Conservation (phyloP, 2,797 vertebrate genomes). For the Euphonia xanthogaster region DNA sequence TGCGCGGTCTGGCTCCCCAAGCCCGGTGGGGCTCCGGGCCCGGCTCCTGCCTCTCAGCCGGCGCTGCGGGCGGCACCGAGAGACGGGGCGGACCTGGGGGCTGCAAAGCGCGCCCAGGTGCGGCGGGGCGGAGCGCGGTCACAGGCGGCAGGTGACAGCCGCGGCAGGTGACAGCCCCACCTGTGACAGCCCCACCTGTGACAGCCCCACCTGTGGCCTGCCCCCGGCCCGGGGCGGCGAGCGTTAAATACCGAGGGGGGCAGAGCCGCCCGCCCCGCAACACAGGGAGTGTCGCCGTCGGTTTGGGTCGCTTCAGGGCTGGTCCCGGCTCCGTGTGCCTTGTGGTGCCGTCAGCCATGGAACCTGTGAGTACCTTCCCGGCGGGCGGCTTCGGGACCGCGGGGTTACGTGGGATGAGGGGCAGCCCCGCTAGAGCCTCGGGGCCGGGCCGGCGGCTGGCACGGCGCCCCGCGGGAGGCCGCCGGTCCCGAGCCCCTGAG, state of each 20-base stretch:
- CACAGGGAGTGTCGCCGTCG: accelerated
- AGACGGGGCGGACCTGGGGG: neutral
- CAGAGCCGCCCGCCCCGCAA: accelerated
- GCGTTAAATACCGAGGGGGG: neutral
- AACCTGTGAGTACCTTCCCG: neutral
- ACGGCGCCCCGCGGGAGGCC: accelerated
- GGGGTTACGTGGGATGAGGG: accelerated
- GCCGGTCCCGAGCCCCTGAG: neutral
- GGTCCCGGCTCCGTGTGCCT: too few species aligned
- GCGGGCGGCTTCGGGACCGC: neutral
- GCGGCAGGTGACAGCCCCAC: neutral
- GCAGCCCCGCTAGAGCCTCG: accelerated
- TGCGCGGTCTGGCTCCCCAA: accelerated
- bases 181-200: neutral
- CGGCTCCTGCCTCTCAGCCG: neutral
- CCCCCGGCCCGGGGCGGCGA: neutral
- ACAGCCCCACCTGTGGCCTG: neutral
- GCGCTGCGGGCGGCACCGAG: neutral
- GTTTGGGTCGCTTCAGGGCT: too few species aligned
- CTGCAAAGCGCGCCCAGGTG: constrained; percentile 20
- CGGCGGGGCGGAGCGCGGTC: neutral
- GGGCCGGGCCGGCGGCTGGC: accelerated
- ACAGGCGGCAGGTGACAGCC: neutral
- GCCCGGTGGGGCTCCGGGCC: neutral
- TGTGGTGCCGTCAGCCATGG: neutral